phyloP scores from a whole-genome alignment of 2,113 vertebrate species.

The Melanostigma gelatinosum region DNA sequence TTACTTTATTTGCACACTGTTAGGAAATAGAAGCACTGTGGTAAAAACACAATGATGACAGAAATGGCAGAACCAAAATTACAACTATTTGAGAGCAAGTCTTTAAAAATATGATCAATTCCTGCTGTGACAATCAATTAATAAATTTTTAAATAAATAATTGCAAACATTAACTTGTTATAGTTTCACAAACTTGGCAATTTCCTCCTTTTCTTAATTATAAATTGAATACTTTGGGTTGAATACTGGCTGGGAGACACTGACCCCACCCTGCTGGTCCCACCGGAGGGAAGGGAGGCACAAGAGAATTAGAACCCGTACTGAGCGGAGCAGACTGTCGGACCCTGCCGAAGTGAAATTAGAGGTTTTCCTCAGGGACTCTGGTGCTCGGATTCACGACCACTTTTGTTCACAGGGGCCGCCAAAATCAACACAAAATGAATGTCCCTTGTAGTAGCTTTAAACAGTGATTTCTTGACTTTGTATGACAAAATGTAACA shows the following conservation, averaged over 20 bases:
- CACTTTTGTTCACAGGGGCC: too few species aligned
- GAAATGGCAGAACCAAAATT: conserved; percentile 2
- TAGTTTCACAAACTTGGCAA: neutral
- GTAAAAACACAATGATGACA: conserved; percentile 27
- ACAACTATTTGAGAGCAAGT: neutral
- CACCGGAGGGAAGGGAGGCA: too few species aligned
- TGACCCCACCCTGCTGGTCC: too few species aligned
- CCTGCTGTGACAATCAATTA: neutral
- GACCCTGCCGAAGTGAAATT: too few species aligned
- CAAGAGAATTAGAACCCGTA: too few species aligned
- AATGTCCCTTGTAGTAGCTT: neutral
- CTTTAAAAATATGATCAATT: neutral
- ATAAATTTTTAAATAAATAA: neutral
- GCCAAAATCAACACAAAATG: neutral
- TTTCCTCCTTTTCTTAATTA: too few species aligned
- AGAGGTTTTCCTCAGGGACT: too few species aligned
- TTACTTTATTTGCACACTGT: conserved; percentile 50
- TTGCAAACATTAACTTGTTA: neutral
- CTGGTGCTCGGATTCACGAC: too few species aligned
- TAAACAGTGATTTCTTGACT: neutral
- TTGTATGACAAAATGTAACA: neutral
- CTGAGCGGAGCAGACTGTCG: too few species aligned
- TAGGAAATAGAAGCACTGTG: conserved; percentile 24
- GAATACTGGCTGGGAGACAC: too few species aligned
- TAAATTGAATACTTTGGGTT: neutral